Percentiles rank a stretch among this genome's conserved stretches.
phyloP scores from a whole-genome alignment of 2,797 vertebrate species.

The Lerista edwardsae region DNA sequence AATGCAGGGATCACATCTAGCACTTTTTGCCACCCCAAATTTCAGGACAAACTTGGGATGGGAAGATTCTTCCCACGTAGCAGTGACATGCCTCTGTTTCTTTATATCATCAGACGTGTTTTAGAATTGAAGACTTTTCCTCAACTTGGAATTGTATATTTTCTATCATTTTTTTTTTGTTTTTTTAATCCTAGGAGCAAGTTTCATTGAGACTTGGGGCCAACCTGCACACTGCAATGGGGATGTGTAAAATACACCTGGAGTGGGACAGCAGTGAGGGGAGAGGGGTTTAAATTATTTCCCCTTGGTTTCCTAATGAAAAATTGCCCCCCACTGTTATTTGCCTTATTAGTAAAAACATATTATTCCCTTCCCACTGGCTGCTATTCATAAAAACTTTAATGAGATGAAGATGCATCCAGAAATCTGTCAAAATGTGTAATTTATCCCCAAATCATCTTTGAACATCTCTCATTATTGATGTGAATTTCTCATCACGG shows the following conservation, averaged over 20 bases:
- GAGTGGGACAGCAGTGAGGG: no score
- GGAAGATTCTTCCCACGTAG: neutral
- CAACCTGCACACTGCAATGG: no score
- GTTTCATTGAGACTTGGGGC: neutral
- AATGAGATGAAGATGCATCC: no score
- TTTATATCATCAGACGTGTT: rapidly evolving
- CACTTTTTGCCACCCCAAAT: neutral
- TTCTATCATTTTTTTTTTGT: neutral
- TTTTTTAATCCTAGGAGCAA: neutral
- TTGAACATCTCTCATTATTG: neutral
- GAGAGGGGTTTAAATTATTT: no score
- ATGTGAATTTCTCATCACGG: neutral
- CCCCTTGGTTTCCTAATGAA: no score
- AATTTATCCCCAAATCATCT: no score
- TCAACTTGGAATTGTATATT: neutral
- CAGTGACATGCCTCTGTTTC: neutral
- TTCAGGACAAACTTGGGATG: neutral
- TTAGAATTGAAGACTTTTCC: neutral
- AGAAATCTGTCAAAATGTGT: no score
- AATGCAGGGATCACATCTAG: neutral
- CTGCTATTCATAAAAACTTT: no score
- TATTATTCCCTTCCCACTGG: neutral
- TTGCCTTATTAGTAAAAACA: no score
- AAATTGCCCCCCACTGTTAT: no score
- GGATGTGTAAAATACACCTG: no score